Conservation (phyloP, 2,888 invertebrate species). For the Lasioglossum oenotherae region DNA sequence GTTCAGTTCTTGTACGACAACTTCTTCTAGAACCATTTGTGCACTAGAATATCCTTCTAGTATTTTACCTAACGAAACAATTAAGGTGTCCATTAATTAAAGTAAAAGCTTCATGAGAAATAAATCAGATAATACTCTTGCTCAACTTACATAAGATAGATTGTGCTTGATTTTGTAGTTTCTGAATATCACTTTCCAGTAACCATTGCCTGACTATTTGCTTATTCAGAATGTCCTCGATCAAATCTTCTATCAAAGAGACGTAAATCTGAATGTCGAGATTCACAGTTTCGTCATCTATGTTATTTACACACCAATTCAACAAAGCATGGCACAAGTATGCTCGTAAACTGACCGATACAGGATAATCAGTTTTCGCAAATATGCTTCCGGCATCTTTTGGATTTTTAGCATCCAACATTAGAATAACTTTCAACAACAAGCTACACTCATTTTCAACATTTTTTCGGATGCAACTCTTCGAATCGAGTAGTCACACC, state of each 20-base stretch:
- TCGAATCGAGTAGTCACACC: slow-evolving; percentile 74
- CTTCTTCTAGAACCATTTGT: neutral
- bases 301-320: slow-evolving; percentile 69
- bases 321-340: slow-evolving; percentile 78
- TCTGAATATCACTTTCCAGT: slow-evolving; percentile 70
- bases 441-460: slow-evolving; percentile 45
- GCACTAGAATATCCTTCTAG: neutral
- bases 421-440: slow-evolving; percentile 69
- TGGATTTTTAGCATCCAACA: slow-evolving; percentile 70
- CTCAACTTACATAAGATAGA: slow-evolving; percentile 63
- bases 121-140: neutral
- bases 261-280: slow-evolving; percentile 46
- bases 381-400: slow-evolving; percentile 70
- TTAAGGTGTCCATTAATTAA: neutral
- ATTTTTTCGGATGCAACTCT: slow-evolving; percentile 55
- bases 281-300: slow-evolving; percentile 45
- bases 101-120: neutral
- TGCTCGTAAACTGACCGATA: slow-evolving; percentile 76
- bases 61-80: slow-evolving; percentile 40
- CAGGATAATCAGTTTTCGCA: slow-evolving; percentile 54
- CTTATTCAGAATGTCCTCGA: slow-evolving; percentile 72
- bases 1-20: slow-evolving; percentile 69
- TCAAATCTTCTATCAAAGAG: slow-evolving; percentile 67
- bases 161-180: slow-evolving; percentile 72
- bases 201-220: slow-evolving; percentile 73